Base-by-base conservation (phyloP, 2,113 vertebrate genomes). In the Columba janthina region DNA sequence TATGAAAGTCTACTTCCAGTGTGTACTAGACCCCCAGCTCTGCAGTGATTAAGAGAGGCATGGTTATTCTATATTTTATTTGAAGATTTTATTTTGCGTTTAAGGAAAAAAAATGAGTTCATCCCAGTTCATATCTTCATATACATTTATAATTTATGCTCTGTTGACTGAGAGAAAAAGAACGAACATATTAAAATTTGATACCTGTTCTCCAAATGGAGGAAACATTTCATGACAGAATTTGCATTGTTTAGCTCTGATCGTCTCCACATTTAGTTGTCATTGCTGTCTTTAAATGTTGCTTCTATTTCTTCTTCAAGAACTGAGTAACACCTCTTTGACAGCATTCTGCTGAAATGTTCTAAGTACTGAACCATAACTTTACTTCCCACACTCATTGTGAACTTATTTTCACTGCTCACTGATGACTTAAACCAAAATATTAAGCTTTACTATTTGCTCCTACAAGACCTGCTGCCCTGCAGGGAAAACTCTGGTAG, bases 151-250 rank as follows among this genome's bases (percentile, higher is more conserved):
- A 91, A 95, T 95, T 97, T 91, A 93, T 87, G 74, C 9, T 69
- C 40, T 88, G 76, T 83, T 96, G 94, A 85, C 81, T 93, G 81
- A 83, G 67, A 95, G 64, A 90, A 94, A 96, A 95, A 54, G 46
- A 93, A 94, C 54, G 12, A 97, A 81, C 85, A 89, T 81, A 91
- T 97, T 88, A 97, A 90, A 96, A 67, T 97, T 97, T 96, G 75
- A 95, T 95, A 94, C 53, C 34, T 64, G 72, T 94, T 81, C 53
- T 96, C 86, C 72, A 95, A 92, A 67, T 6, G 22, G 75, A 97
- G 74, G 70, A 83, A 81, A 62, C 20, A 71, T 94, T 90, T 92
- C 67, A 85, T 29, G 19, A 89, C 46, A 95, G 40, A 60, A 38
- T 96, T 97, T 86, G 46, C 85, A 76, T 85, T 66, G 84, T 88